Conservation (phyloP, 2,113 vertebrate genomes). For the Aythya baeri region DNA sequence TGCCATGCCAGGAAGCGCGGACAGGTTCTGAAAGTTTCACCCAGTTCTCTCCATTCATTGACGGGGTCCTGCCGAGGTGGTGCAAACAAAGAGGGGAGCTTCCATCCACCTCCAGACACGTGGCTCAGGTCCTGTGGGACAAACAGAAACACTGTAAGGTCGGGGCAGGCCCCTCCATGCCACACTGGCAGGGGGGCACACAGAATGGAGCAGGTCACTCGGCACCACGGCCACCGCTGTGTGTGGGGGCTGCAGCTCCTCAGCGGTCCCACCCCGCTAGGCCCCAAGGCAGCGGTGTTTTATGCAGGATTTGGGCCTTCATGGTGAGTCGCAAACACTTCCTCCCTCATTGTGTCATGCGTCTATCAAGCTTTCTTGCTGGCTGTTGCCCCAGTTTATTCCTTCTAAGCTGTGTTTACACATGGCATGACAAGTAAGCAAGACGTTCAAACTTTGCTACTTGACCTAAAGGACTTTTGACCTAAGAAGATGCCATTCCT, state of each 20-base stretch:
- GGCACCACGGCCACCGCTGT: fast-evolving
- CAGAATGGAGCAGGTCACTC: fast-evolving
- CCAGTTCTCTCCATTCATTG: fast-evolving
- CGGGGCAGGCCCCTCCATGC: fast-evolving
- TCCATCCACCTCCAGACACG: neutral
- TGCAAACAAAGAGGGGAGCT: neutral
- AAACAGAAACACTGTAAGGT: neutral
- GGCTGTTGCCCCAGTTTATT: neutral
- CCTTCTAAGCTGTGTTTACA: neutral
- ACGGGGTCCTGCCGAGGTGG: neutral
- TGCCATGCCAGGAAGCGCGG: fast-evolving
- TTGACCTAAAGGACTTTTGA: neutral
- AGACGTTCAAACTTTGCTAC: neutral
- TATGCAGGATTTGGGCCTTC: neutral
- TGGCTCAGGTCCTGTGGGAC: neutral
- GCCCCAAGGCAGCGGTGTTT: neutral
- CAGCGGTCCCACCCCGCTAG: fast-evolving
- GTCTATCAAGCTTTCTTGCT: neutral
- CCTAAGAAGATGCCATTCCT: neutral
- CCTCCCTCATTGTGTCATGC: fast-evolving
- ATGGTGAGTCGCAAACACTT: neutral
- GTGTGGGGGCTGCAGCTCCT: neutral
- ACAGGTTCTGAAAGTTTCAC: neutral
- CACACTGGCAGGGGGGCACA: neutral
- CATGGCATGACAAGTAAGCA: neutral